A percentile compares a stretch with the other conserved stretches of the same genome.
phyloP scores from a whole-genome alignment of 2,888 invertebrate genomes.

The Micropterix aruncella region DNA sequence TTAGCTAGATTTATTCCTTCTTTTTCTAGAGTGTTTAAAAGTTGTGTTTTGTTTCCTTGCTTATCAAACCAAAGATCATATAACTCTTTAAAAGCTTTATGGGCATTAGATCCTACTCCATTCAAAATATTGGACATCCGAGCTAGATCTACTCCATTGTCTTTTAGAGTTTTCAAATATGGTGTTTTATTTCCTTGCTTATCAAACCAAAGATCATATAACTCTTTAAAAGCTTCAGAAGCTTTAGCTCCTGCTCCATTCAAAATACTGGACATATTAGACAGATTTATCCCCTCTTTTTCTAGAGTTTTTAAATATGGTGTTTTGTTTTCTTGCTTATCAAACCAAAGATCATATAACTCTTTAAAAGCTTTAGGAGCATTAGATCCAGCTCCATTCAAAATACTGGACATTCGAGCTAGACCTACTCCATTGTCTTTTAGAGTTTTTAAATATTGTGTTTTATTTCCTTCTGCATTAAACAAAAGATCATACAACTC shows the following conservation, averaged over 20 bases:
- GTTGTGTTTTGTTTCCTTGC: constrained; percentile 13
- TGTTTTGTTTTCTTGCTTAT: constrained; percentile 11
- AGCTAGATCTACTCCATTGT: constrained; percentile 12
- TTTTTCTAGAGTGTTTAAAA: constrained; percentile 10
- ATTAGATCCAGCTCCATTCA: constrained; percentile 13
- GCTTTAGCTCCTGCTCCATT: constrained; percentile 13
- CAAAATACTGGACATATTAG: constrained; percentile 14
- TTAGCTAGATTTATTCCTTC: constrained; percentile 13
- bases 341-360: constrained; percentile 15
- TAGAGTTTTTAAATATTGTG: constrained; percentile 11
- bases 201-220: constrained; percentile 13
- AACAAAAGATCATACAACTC: constrained; percentile 17
- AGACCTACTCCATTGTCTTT: constrained; percentile 10
- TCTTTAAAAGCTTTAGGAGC: constrained; percentile 15
- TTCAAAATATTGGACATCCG: constrained; percentile 15
- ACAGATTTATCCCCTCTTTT: constrained; percentile 7
- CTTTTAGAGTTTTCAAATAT: constrained; percentile 10
- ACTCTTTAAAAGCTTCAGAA: constrained; percentile 13
- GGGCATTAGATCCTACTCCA: constrained; percentile 15
- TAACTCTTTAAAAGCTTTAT: constrained; percentile 16
- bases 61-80: constrained; percentile 16
- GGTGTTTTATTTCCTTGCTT: constrained; percentile 13
- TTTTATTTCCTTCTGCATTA: constrained; percentile 14
- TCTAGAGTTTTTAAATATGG: constrained; percentile 3
- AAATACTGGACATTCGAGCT: constrained; percentile 13